Percentiles rank a stretch among this genome's conserved stretches.
phyloP scores from a whole-genome alignment of 2,797 vertebrate species.

The Trachops cirrhosus region DNA sequence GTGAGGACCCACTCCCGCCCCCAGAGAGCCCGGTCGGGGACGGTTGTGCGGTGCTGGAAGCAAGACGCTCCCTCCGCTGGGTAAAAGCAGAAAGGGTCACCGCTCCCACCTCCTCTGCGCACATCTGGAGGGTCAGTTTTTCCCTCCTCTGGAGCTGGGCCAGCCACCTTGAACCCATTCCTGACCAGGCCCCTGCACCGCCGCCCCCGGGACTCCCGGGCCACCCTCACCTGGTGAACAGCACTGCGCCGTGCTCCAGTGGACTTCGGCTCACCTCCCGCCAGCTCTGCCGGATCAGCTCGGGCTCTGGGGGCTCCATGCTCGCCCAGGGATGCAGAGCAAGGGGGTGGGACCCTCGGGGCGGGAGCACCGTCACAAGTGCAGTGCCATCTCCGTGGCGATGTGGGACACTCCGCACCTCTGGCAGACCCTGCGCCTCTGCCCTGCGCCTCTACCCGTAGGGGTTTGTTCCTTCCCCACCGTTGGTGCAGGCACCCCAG shows the following conservation, averaged over 20 bases:
- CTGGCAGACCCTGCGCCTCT: background rate
- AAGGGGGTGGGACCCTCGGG: conserved; percentile 23
- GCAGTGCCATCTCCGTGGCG: conserved; percentile 36
- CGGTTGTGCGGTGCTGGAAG: background rate
- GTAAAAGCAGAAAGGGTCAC: background rate
- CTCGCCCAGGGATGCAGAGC: background rate
- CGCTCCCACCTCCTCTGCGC: background rate
- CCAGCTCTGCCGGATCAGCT: conserved; percentile 96
- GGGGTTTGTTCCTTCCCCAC: background rate
- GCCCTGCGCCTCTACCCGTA: background rate
- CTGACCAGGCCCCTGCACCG: background rate
- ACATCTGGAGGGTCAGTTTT: background rate
- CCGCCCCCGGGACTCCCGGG: background rate
- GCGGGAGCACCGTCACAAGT: conserved; percentile 38
- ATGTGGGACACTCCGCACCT: background rate
- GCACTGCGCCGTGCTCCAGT: conserved; percentile 91
- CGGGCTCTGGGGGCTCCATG: conserved; percentile 84
- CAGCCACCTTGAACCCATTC: background rate
- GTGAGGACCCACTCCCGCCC: background rate
- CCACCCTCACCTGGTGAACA: conserved; percentile 87
- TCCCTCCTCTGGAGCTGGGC: background rate
- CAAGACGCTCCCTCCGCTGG: accelerated
- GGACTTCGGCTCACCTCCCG: conserved; percentile 91
- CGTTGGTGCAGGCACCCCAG: background rate
- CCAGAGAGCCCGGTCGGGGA: background rate